phyloP scores from a whole-genome alignment of 2,113 vertebrate species.

The Syngnathus typhle region DNA sequence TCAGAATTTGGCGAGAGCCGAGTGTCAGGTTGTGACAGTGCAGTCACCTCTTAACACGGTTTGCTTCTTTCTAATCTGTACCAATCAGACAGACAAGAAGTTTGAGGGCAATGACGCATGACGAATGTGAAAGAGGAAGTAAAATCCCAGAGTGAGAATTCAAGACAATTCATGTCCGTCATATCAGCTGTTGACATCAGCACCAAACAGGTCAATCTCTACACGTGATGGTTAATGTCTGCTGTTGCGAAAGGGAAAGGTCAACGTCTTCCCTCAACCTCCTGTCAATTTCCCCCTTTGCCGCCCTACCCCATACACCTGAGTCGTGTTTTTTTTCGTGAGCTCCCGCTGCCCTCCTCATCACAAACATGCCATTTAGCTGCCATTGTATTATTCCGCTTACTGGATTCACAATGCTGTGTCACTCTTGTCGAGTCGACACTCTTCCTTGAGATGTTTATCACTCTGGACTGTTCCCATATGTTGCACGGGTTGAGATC shows the following conservation, averaged over 20 bases:
- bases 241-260: conserved; percentile 49
- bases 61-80: conserved; percentile 9
- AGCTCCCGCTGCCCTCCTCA: background rate
- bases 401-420: background rate
- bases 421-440: background rate
- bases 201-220: conserved; percentile 42
- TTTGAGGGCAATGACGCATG: background rate
- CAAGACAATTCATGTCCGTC: conserved; percentile 5
- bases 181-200: conserved; percentile 27
- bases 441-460: conserved; percentile 42
- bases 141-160: background rate
- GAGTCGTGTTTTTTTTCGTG: background rate
- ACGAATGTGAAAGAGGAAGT: background rate
- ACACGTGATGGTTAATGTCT: conserved; percentile 44
- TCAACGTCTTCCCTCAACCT: conserved; percentile 38
- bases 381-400: background rate
- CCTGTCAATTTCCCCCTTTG: conserved; percentile 19
- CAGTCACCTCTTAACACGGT: conserved; percentile 7
- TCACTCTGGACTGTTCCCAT: conserved; percentile 47
- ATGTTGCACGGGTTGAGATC: conserved; percentile 45
- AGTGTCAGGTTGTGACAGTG: conserved; percentile 19
- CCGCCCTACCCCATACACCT: background rate
- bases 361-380: conserved; percentile 7
- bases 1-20: conserved; percentile 33
- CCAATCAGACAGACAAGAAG: conserved; percentile 5